Evolutionary conservation across 2,113 vertebrate species (phyloP).

Genomic region (Ictalurus punctatus): DNA sequence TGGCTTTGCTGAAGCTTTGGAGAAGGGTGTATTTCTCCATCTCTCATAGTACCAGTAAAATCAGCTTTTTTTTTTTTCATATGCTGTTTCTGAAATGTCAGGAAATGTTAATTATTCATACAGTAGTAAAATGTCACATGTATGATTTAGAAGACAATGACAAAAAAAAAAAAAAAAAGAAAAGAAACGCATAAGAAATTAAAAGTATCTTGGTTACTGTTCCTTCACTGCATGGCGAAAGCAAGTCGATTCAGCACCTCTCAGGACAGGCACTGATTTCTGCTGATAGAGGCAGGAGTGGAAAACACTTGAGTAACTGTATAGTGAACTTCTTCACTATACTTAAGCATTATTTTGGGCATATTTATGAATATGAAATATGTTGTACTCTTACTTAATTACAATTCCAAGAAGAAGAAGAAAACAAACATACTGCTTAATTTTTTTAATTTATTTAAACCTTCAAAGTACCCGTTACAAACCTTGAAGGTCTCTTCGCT

Average conservation of each 20-base stretch:
- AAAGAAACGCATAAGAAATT: too few species aligned
- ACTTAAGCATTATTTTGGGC: not conserved
- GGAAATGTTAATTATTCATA: not conserved
- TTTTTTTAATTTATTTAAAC: not conserved
- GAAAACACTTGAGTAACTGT: not conserved
- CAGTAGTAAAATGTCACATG: not conserved
- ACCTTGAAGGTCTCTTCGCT: not conserved
- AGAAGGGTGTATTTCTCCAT: not conserved
- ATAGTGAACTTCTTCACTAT: not conserved
- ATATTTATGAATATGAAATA: not conserved
- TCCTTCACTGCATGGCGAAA: not conserved
- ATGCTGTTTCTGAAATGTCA: conserved; percentile 13
- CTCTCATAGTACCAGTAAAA: not conserved
- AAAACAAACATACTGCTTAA: not conserved
- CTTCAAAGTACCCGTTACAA: not conserved
- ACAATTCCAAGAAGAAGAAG: not conserved
- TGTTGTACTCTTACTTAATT: not conserved
- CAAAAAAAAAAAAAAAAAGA: not conserved
- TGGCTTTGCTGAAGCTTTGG: not conserved
- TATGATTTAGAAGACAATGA: not conserved
- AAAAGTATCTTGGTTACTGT: not conserved
- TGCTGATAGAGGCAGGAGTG: not conserved
- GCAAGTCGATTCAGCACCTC: not conserved
- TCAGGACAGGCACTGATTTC: not conserved
- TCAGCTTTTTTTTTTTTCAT: not conserved